A percentile compares a stretch with the other conserved stretches of the same genome.
Evolutionary conservation across 2,113 vertebrate genomes (phyloP).

Genomic region (Stercorarius parasiticus): DNA sequence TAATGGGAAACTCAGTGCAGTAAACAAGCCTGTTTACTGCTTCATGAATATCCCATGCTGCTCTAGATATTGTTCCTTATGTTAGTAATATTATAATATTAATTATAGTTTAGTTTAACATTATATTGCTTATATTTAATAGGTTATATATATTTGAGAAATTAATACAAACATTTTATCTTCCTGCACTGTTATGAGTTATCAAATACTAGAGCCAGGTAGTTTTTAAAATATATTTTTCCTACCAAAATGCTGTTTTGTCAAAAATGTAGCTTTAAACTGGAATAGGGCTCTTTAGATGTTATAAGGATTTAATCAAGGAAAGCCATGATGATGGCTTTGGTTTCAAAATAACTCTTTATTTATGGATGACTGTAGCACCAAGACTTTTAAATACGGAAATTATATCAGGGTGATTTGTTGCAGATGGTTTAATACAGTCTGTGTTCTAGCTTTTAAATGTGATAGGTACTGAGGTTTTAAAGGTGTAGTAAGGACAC

Average conservation of each 20-base stretch:
- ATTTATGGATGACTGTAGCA: background rate
- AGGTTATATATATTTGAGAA: background rate
- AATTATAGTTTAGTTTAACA: background rate
- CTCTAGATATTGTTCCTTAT: background rate
- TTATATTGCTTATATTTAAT: background rate
- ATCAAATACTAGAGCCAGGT: background rate
- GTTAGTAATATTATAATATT: background rate
- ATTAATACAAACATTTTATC: background rate
- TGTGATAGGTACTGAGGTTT: background rate
- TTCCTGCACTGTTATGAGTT: background rate
- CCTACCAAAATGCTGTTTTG: background rate
- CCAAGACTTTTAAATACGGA: background rate
- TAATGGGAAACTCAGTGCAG: background rate
- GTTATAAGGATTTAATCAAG: background rate
- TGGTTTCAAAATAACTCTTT: background rate
- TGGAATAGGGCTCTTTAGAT: background rate
- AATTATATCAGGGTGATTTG: background rate
- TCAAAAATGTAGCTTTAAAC: background rate
- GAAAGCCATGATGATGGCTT: background rate
- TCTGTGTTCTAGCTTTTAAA: background rate
- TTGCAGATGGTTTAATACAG: background rate
- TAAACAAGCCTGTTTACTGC: background rate
- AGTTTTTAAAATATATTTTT: background rate
- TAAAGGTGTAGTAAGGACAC: background rate
- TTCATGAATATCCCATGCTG: background rate